These are phyloP conservation scores for Zosterops japonicus DNA, from an alignment of 2,113 vertebrate genomes.

Conservation along the genomic window DNA sequence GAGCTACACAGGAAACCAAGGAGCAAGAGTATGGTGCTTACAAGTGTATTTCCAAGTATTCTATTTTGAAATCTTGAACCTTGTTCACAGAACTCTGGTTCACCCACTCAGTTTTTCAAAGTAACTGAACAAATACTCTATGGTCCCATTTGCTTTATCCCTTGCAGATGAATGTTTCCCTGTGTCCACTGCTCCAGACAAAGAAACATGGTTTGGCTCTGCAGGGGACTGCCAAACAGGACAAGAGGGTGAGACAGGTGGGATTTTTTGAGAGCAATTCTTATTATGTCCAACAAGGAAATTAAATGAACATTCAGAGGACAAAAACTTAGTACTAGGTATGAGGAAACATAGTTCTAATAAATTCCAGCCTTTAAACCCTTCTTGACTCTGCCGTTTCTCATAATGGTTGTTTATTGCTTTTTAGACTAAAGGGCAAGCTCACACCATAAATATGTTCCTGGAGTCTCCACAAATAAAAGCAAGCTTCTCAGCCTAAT, in stretches of 20 bases:
- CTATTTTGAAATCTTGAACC: not conserved
- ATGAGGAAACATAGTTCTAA: conserved; percentile 46
- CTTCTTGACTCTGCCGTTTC: not conserved
- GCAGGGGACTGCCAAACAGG: not conserved
- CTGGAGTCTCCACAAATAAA: not conserved
- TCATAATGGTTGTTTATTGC: conserved; percentile 26
- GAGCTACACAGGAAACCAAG: not conserved
- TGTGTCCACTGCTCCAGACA: not conserved
- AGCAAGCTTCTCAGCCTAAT: not conserved
- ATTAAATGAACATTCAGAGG: not conserved
- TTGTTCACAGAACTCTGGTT: not conserved
- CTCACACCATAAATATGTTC: not conserved
- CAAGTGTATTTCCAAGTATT: not conserved
- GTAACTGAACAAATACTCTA: not conserved
- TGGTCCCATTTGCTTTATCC: not conserved
- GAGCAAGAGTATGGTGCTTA: not conserved
- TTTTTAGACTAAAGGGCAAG: conserved; percentile 17
- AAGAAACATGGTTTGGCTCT: accelerated
- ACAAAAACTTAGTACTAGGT: not conserved
- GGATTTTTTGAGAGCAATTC: not conserved
- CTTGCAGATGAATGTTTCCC: not conserved
- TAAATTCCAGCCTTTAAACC: conserved; percentile 48
- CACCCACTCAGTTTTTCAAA: not conserved
- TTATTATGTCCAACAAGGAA: conserved; percentile 11
- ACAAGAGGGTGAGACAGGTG: not conserved